These are phyloP conservation scores for Gymnosoma rotundatum DNA, from an alignment of 2,888 invertebrate species.

Conservation along the genomic window DNA sequence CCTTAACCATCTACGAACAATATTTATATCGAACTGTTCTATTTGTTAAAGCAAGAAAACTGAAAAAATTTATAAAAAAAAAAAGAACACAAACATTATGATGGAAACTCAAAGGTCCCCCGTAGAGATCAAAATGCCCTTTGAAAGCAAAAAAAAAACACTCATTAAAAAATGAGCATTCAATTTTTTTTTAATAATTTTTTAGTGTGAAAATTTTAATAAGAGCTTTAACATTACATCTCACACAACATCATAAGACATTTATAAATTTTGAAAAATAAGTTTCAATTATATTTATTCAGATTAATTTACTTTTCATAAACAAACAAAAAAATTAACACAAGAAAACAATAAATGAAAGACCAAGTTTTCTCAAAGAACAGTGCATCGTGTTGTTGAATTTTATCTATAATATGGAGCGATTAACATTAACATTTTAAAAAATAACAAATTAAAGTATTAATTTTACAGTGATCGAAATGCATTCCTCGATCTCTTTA, in stretches of 20 bases:
- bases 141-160: constrained; percentile 1
- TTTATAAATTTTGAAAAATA: constrained; percentile 41
- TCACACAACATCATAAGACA: not conserved
- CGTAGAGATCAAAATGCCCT: constrained; percentile 48
- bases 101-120: constrained; percentile 47
- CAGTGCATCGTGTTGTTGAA: constrained; percentile 4
- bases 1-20: constrained; percentile 46
- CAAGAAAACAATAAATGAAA: not conserved
- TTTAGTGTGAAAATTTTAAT: constrained; percentile 44
- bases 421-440: constrained; percentile 55
- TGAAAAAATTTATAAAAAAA: constrained; percentile 22
- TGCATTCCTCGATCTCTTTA: not conserved
- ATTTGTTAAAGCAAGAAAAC: not conserved
- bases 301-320: constrained; percentile 23
- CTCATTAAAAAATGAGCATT: constrained; percentile 9
- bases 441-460: constrained; percentile 63
- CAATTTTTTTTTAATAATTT: constrained; percentile 39
- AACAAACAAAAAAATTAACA: not conserved
- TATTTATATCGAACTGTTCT: constrained; percentile 17
- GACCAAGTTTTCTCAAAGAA: not conserved
- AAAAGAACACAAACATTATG: constrained; percentile 3
- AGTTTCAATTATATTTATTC: constrained; percentile 57
- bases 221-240: not conserved
- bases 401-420: constrained; percentile 6
- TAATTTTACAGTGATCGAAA: constrained; percentile 26